Percentiles rank a stretch among this genome's conserved stretches.
These are phyloP conservation scores for Sarcophaga caerulescens DNA, from an alignment of 2,888 invertebrate genomes.

Conservation along the genomic window DNA sequence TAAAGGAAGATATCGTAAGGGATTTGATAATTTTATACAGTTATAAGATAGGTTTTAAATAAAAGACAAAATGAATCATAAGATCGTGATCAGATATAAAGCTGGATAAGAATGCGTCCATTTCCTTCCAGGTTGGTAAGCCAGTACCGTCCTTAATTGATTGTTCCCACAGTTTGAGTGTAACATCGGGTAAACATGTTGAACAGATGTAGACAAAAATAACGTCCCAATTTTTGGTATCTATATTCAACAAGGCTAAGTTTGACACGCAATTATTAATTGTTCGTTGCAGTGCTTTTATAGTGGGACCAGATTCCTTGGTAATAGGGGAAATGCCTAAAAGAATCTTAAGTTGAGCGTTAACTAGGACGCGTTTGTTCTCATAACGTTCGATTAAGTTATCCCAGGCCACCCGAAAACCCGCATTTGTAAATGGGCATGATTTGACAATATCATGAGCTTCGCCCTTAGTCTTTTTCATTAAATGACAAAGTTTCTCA, in stretches of 20 bases:
- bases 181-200: not conserved
- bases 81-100: too few relatives aligned
- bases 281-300: not conserved
- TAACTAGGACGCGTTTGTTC: not conserved
- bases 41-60: too few relatives aligned
- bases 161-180: not conserved
- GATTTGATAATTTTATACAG: too few relatives aligned
- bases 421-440: not conserved
- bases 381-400: not conserved
- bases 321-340: not conserved
- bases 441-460: not conserved
- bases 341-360: not conserved
- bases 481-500: not conserved
- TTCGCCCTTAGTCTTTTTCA: not conserved
- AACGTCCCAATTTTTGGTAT: not conserved
- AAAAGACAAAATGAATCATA: too few relatives aligned
- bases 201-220: conserved; percentile 1
- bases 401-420: not conserved
- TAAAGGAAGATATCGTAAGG: too few relatives aligned
- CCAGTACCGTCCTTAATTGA: not conserved
- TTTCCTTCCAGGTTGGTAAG: not conserved
- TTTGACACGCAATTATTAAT: not conserved
- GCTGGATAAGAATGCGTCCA: not conserved
- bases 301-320: not conserved
- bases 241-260: not conserved